Conservation (phyloP, 2,113 vertebrate species). For the Upupa epops region DNA sequence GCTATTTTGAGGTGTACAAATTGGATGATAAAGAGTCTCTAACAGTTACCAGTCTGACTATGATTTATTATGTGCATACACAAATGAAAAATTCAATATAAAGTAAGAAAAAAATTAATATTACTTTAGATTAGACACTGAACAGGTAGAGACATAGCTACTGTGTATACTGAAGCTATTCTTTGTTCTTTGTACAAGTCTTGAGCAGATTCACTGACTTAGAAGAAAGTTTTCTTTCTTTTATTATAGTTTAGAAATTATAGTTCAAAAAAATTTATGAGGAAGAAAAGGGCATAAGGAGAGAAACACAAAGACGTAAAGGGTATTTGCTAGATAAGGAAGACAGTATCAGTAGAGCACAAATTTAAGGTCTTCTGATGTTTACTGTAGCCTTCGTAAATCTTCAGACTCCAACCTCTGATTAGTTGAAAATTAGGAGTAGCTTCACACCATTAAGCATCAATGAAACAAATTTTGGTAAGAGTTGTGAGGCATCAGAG, state of each 20-base stretch:
- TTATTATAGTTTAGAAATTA: background rate
- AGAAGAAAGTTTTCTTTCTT: background rate
- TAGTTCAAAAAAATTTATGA: background rate
- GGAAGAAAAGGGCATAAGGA: background rate
- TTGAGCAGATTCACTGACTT: background rate
- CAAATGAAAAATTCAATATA: background rate
- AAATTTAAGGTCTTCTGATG: fast-evolving
- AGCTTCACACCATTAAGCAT: background rate
- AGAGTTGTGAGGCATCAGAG: too few species aligned
- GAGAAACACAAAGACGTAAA: background rate
- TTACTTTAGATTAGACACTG: background rate
- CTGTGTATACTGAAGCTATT: background rate
- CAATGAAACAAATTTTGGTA: too few species aligned
- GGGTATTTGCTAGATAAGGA: background rate
- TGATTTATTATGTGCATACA: background rate
- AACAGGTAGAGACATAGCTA: background rate
- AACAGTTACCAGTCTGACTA: background rate
- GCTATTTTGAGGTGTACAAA: background rate
- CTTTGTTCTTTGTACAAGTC: background rate
- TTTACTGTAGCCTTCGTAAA: background rate
- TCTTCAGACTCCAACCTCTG: background rate
- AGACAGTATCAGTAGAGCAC: background rate
- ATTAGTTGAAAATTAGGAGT: background rate
- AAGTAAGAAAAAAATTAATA: background rate
- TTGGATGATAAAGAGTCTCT: background rate